phyloP scores from a whole-genome alignment of 2,797 vertebrate genomes.

The Aulostomus chinensis region DNA sequence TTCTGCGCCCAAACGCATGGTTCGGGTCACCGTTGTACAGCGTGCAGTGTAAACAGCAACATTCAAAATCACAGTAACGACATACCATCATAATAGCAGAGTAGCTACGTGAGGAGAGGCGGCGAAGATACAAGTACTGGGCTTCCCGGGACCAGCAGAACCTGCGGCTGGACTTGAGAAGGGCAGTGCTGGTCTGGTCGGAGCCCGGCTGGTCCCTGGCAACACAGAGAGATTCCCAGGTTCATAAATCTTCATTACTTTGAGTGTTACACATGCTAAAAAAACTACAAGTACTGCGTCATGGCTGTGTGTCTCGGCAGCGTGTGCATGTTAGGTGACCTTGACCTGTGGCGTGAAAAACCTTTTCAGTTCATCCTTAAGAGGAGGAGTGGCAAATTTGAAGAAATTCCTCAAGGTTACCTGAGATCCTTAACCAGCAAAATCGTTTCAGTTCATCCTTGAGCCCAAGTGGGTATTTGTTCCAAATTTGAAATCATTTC shows the following conservation, averaged over 20 bases:
- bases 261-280: not conserved
- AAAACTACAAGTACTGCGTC: too few relatives aligned
- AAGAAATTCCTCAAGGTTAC: too few relatives aligned
- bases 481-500: too few relatives aligned
- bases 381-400: too few relatives aligned
- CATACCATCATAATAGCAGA: constrained; percentile 76
- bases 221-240: constrained; percentile 15
- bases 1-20: not conserved
- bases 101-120: constrained; percentile 73
- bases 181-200: constrained; percentile 72
- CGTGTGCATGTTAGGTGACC: too few relatives aligned
- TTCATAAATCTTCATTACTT: not conserved
- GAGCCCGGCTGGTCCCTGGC: constrained; percentile 66
- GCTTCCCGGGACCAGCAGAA: constrained; percentile 78
- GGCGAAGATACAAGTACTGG: constrained; percentile 72
- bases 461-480: too few relatives aligned
- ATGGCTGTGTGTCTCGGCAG: too few relatives aligned
- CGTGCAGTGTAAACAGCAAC: not conserved
- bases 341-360: too few relatives aligned
- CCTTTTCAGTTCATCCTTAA: too few relatives aligned
- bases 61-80: not conserved
- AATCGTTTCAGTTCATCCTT: too few relatives aligned
- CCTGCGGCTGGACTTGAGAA: constrained; percentile 66
- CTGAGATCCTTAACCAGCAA: too few relatives aligned
- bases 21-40: too few relatives aligned